Conservation (phyloP, 2,888 invertebrate genomes). For the Synanthedon formicaeformis region DNA sequence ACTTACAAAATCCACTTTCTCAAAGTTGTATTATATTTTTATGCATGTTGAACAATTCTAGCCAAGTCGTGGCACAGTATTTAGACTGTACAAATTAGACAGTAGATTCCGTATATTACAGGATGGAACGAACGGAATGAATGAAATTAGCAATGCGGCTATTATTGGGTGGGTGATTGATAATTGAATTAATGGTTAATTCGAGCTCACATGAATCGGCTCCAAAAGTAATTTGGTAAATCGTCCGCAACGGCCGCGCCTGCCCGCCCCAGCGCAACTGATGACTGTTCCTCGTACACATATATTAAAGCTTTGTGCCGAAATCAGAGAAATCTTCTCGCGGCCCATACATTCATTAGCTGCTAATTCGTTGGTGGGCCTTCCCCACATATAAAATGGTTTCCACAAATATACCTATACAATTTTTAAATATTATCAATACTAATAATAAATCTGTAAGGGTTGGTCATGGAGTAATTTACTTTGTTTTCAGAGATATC, state of each 20-base stretch:
- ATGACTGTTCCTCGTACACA: slow-evolving; percentile 24
- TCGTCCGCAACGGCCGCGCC: slow-evolving; percentile 15
- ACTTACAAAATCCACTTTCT: no score
- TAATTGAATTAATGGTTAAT: slow-evolving; percentile 33
- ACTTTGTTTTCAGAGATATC: no score
- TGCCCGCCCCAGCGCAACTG: slow-evolving; percentile 14
- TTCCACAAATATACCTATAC: no score
- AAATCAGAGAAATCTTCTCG: slow-evolving; percentile 2
- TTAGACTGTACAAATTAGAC: no score
- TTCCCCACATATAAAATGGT: no score
- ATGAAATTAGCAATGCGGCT: slow-evolving; percentile 14
- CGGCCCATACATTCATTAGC: background rate
- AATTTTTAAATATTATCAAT: no score
- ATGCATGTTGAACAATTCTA: no score
- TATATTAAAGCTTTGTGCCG: slow-evolving; percentile 22
- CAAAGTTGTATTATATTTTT: no score
- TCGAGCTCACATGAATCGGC: slow-evolving; percentile 20
- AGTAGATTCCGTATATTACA: no score
- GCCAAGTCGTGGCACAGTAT: no score
- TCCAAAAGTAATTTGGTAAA: slow-evolving; percentile 28
- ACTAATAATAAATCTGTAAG: no score
- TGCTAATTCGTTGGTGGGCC: background rate
- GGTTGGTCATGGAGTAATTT: no score
- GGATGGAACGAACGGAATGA: slow-evolving; percentile 6
- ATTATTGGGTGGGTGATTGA: slow-evolving; percentile 20